Evolutionary conservation across 2,113 vertebrate species (phyloP), one percentile per base, ranked within the genome.

Genomic region (Eclectus roratus): DNA sequence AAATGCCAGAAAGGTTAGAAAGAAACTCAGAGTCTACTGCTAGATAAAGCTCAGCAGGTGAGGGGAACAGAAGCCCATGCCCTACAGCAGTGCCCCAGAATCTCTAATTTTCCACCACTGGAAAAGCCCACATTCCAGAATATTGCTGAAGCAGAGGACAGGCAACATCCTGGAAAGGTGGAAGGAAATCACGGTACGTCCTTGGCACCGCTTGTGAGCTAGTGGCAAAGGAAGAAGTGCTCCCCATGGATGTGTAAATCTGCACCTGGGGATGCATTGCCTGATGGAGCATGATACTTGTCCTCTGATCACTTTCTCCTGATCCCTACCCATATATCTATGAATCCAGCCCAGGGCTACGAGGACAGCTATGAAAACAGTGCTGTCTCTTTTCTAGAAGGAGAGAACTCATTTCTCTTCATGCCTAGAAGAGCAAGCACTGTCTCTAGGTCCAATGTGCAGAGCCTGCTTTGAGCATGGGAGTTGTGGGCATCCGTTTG

Each of bases 221-320:
- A 25, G 37, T 0, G 1, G 8, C 2, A 2, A 50, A 44, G 39
- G 17, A 44, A 39, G 56, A 44, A 21, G 24, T 0, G 0, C 46
- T 37, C 28, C n/a, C 46, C 2, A 1, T 2, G 21, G 44, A 17
- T 14, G 61, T 47, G 18, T 14, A 35, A 39, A 35, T 70, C 44
- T 19, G 6, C 33, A 25, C 8, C n/a, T 20, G 46, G 13, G 31
- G 23, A 20, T 24, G 7, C 44, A 24, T 0, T 0, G 77, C 31
- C 24, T 3, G 3, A 18, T 6, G 7, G 4, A 7, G 23, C 21
- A 15, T 0, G 3, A 49, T 25, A 12, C 44, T 27, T 13, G 2
- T n/a, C 35, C 44, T 78, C 43, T n/a, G 25, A 29, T 13, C 31
- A 2, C 69, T 13, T 43, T 31, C 28, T 56, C 43, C 78, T 47